Evolutionary conservation across 2,888 invertebrate species (phyloP).

Genomic region (Agriopis aurantiaria): DNA sequence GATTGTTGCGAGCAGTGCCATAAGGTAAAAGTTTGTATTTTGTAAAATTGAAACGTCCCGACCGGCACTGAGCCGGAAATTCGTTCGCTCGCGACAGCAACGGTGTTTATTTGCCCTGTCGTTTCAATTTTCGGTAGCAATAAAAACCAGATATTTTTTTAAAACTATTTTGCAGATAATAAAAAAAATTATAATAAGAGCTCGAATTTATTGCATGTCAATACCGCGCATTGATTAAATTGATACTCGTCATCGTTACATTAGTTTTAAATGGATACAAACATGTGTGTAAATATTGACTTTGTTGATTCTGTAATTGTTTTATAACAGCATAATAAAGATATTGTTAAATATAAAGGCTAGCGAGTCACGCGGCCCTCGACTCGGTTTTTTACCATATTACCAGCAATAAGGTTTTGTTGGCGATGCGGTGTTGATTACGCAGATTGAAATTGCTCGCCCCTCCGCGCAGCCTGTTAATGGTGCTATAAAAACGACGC

Average conservation of each 20-base stretch:
- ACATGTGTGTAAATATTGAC: constrained; percentile 22
- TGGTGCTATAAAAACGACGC: constrained; percentile 84
- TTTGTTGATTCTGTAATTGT: constrained; percentile 13
- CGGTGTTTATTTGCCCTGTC: constrained; percentile 67
- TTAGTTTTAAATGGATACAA: constrained; percentile 20
- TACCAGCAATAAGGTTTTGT: constrained; percentile 67
- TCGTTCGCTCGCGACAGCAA: constrained; percentile 64
- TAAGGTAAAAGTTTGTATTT: constrained; percentile 67
- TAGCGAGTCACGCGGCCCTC: constrained; percentile 25
- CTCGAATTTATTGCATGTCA: background rate
- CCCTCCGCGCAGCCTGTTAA: constrained; percentile 79
- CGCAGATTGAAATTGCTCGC: constrained; percentile 80
- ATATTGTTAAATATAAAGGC: constrained; percentile 17
- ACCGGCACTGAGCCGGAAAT: constrained; percentile 74
- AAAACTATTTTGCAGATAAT: constrained; percentile 47
- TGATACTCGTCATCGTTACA: constrained; percentile 1
- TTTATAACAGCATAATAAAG: constrained; percentile 19
- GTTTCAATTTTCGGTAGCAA: constrained; percentile 67
- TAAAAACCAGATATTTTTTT: constrained; percentile 62
- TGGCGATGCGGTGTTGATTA: constrained; percentile 75
- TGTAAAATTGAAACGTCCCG: constrained; percentile 71
- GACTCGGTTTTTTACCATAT: constrained; percentile 53
- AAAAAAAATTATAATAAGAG: constrained; percentile 8
- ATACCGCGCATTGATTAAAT: background rate
- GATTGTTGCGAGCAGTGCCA: constrained; percentile 55